Evolutionary conservation across 1,140 invertebrate genomes (phyloP).

Genomic region (Lineus longissimus): DNA sequence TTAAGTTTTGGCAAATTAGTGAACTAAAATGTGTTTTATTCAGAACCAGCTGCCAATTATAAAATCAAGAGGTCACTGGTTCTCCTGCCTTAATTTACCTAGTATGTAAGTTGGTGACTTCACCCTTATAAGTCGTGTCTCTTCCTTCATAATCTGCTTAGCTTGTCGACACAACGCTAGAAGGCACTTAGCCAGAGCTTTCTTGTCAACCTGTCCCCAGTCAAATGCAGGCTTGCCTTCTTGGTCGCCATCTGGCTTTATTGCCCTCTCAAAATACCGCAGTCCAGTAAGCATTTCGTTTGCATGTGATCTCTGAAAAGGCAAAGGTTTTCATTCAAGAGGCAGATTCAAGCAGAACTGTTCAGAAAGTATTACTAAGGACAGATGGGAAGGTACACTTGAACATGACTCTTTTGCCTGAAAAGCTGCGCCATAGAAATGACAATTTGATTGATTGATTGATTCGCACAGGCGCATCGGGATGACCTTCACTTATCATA

Average conservation of each 20-base stretch:
- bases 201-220: conserved; percentile 57
- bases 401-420: too few relatives aligned
- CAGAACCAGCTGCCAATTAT: too few relatives aligned
- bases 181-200: conserved; percentile 54
- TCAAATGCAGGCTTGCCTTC: conserved; percentile 49
- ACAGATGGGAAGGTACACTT: too few relatives aligned
- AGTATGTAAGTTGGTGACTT: conserved; percentile 59
- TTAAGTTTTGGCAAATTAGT: too few relatives aligned
- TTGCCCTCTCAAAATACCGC: conserved; percentile 57
- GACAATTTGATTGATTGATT: too few relatives aligned
- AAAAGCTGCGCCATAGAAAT: too few relatives aligned
- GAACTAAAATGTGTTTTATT: too few relatives aligned
- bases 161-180: conserved; percentile 48
- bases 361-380: conserved; percentile 9
- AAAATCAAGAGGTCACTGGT: not conserved
- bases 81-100: conserved; percentile 35
- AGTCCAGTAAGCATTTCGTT: conserved; percentile 60
- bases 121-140: conserved; percentile 56
- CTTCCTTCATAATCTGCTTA: conserved; percentile 43
- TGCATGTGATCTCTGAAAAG: conserved; percentile 46
- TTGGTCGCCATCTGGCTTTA: conserved; percentile 38
- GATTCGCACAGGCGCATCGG: too few relatives aligned
- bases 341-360: not conserved
- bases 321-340: too few relatives aligned
- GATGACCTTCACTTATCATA: too few relatives aligned